phyloP scores from a whole-genome alignment of 2,113 vertebrate genomes.

The Xiphophorus maculatus region DNA sequence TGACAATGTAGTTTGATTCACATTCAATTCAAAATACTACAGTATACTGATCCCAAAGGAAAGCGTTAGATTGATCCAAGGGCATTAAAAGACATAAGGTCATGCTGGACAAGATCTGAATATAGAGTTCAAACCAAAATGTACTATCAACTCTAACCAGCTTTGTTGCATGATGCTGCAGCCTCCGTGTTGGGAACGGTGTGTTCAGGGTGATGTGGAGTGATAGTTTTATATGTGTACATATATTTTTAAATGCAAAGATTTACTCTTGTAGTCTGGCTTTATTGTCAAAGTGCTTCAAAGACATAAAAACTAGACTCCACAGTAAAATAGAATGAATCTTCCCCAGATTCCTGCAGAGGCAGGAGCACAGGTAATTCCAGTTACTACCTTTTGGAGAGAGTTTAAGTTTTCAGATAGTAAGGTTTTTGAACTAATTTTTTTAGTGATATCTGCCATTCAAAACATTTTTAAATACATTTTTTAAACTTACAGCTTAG shows the following conservation, averaged over 20 bases:
- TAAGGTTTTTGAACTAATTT: not conserved
- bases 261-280: too few species aligned
- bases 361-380: too few species aligned
- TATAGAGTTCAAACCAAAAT: not conserved
- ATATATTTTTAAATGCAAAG: too few species aligned
- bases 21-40: too few species aligned
- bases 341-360: too few species aligned
- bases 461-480: not conserved
- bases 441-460: not conserved
- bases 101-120: not conserved
- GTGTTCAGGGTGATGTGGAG: too few species aligned
- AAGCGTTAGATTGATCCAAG: not conserved
- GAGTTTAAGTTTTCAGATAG: not conserved
- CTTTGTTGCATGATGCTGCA: not conserved
- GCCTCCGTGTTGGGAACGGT: too few species aligned
- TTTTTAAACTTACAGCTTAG: slow-evolving; percentile 9
- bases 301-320: too few species aligned
- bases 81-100: not conserved
- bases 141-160: not conserved
- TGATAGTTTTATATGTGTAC: too few species aligned
- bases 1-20: not conserved
- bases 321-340: too few species aligned
- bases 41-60: not conserved
- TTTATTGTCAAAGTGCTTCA: too few species aligned
- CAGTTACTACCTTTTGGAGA: not conserved